These are phyloP conservation scores for Phylloscopus whistleri DNA, from an alignment of 2,113 vertebrate genomes.

Conservation along the genomic window DNA sequence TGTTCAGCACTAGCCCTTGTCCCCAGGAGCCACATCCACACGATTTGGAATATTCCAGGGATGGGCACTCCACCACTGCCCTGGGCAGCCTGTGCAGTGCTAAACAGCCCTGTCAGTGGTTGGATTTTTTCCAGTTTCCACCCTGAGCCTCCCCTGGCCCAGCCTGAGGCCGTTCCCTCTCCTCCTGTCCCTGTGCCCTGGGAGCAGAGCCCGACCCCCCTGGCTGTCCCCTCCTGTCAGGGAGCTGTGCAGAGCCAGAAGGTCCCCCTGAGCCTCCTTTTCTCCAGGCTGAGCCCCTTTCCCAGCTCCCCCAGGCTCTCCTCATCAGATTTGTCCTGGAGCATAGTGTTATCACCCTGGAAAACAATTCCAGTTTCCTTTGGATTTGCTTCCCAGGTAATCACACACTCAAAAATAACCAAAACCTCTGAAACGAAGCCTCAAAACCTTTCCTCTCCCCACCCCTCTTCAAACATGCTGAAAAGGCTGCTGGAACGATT, in stretches of 20 bases:
- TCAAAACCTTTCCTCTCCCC: background rate
- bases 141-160: rapidly evolving
- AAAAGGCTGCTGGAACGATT: background rate
- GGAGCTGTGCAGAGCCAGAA: too few relatives aligned
- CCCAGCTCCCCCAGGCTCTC: background rate
- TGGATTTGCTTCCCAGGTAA: background rate
- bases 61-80: background rate
- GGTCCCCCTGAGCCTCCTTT: rapidly evolving
- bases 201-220: background rate
- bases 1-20: background rate
- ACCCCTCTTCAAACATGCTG: background rate
- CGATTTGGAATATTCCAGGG: rapidly evolving
- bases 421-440: rapidly evolving
- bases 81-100: background rate
- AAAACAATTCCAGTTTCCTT: background rate
- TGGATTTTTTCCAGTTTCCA: background rate
- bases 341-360: rapidly evolving
- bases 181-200: background rate
- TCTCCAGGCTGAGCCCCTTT: too few relatives aligned
- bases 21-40: background rate
- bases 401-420: background rate
- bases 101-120: background rate
- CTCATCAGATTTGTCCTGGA: background rate
- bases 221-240: too few relatives aligned
- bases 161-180: background rate